phyloP scores from a whole-genome alignment of 2,888 invertebrate genomes.

The Brachypalpus laphriformis region DNA sequence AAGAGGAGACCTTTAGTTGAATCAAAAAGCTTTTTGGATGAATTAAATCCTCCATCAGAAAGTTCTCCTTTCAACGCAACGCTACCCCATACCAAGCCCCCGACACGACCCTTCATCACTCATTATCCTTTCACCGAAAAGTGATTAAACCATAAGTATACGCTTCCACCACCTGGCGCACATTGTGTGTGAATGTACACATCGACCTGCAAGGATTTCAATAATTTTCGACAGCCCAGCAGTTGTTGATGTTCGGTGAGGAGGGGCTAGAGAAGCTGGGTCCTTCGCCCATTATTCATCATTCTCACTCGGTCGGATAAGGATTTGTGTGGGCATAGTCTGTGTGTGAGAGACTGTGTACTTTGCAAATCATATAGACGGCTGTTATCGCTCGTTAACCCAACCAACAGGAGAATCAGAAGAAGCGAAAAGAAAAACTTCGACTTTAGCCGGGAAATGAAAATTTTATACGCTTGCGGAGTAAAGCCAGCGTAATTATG shows the following conservation, averaged over 20 bases:
- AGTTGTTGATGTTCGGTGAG: not conserved
- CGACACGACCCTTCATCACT: conserved; percentile 29
- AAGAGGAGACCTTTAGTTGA: conserved; percentile 13
- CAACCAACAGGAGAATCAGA: conserved; percentile 16
- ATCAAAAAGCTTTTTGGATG: conserved; percentile 22
- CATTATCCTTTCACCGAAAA: conserved; percentile 58
- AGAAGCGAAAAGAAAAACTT: conserved; percentile 10
- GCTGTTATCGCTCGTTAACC: conserved; percentile 34
- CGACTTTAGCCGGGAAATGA: conserved; percentile 38
- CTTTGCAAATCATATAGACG: conserved; percentile 45
- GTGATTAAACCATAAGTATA: conserved; percentile 52
- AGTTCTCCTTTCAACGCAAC: not conserved
- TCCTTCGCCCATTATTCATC: conserved; percentile 41
- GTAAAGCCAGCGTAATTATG: conserved; percentile 32
- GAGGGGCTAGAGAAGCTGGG: not conserved
- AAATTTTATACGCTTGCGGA: conserved; percentile 37
- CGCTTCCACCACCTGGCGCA: conserved; percentile 33
- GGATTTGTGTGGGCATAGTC: conserved; percentile 13
- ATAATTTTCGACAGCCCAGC: conserved; percentile 50
- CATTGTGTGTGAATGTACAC: conserved; percentile 21
- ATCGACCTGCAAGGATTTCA: conserved; percentile 40
- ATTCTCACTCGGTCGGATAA: conserved; percentile 29
- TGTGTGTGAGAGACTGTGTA: not conserved
- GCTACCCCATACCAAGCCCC: not conserved
- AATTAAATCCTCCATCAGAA: conserved; percentile 14